Base-by-base conservation (phyloP, 2,888 invertebrate species). In the Mimumesa dahlbomi region DNA sequence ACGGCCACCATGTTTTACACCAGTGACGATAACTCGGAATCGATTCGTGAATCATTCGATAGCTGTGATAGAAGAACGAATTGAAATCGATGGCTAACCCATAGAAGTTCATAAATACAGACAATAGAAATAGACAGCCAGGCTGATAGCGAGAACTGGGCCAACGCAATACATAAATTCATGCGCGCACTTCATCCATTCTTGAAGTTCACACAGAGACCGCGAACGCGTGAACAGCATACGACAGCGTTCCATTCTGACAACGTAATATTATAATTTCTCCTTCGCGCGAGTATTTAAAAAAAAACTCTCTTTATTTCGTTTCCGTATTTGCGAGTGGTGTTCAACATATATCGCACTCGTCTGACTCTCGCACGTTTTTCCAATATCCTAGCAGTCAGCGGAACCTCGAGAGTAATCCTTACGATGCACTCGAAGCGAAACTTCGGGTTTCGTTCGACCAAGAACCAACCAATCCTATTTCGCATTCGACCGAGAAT, bases 21-120 rank as follows among this genome's bases (percentile, higher is more conserved):
- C 62, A 54, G 29, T 19, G 63, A 62, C 69, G 71, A 75, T 79
- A 79, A 77, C 73, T 76, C 69, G 71, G 76, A 73, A 82, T 82
- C 76, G 71, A 82, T 81, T 75, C 53, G 45, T 52, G 53, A 49
- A 54, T 40, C 42, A 57, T 29, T 31, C 36, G 53, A 25, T 56
- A 64, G 53, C 53, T 73, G 69, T 52, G 54, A 73, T 65, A 52
- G 71, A 64, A 58, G 62, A 61, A 73, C 53, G 65, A 67, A 79
- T 74, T 70, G 68, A 79, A 79, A 71, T 73, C 73, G 65, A 65
- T 62, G 42, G 42, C 46, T 64, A 45, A 69, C 70, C 50, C 65
- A 64, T 78, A 54, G 61, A 46, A 25, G 45, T 38, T 36, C 34
- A 45, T 50, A 52, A 57, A 66, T 52, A 53, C 25, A 29, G 36